These are phyloP conservation scores for Calliopsis andreniformis DNA, from an alignment of 1,140 invertebrate species.

Conservation along the genomic window DNA sequence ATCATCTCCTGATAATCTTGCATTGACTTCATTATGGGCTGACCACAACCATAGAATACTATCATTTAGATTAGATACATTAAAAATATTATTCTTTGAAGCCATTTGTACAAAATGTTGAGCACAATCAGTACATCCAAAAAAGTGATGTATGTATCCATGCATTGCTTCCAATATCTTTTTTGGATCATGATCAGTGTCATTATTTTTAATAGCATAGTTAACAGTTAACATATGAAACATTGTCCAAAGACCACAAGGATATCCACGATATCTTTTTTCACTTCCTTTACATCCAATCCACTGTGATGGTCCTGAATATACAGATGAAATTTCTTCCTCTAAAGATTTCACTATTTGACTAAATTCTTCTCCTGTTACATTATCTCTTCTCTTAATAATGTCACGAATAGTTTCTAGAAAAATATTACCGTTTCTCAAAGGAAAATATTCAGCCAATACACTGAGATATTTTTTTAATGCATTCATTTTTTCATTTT, in stretches of 20 bases:
- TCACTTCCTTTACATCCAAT: slow-evolving; percentile 91
- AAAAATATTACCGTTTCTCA: slow-evolving; percentile 84
- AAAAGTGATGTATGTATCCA: slow-evolving; percentile 95
- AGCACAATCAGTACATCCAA: slow-evolving; percentile 95
- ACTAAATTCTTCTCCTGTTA: slow-evolving; percentile 84
- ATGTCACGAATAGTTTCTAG: slow-evolving; percentile 83
- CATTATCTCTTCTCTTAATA: slow-evolving; percentile 73
- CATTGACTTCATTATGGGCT: slow-evolving; percentile 97
- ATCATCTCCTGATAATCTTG: slow-evolving; percentile 90
- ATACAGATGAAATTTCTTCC: slow-evolving; percentile 81
- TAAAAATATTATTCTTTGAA: slow-evolving; percentile 84
- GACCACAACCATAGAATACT: slow-evolving; percentile 96
- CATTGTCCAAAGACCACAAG: slow-evolving; percentile 96
- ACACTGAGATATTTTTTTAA: slow-evolving; percentile 88
- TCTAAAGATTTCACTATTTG: slow-evolving; percentile 82
- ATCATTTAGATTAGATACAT: slow-evolving; percentile 87
- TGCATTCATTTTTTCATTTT: slow-evolving; percentile 86
- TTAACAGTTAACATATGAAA: slow-evolving; percentile 97
- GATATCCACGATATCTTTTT: slow-evolving; percentile 91
- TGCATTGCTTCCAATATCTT: slow-evolving; percentile 91
- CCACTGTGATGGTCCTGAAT: slow-evolving; percentile 86
- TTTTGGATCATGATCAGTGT: slow-evolving; percentile 81
- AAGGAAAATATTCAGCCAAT: slow-evolving; percentile 88
- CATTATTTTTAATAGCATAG: slow-evolving; percentile 81
- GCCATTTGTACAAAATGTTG: slow-evolving; percentile 94